phyloP scores from a whole-genome alignment of 1,140 invertebrate genomes.

The Papilio dardanus region DNA sequence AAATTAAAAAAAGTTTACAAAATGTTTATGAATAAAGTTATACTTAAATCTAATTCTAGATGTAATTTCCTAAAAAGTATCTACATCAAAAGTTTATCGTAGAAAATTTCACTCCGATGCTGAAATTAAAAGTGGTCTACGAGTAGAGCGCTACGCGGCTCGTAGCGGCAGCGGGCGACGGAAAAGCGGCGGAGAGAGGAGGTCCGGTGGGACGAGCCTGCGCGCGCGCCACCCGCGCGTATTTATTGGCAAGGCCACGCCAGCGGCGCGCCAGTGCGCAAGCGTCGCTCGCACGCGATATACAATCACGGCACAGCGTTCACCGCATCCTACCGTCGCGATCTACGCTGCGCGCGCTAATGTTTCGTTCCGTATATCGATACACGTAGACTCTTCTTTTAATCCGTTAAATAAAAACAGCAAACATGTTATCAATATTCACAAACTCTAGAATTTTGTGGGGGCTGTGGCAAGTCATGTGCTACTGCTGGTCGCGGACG shows the following conservation, averaged over 20 bases:
- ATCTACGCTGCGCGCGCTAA: conserved; percentile 65
- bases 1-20: neutral
- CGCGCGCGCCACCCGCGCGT: conserved; percentile 69
- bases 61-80: neutral
- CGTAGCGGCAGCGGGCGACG: conserved; percentile 60
- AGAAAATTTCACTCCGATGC: conserved; percentile 4
- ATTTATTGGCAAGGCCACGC: conserved; percentile 81
- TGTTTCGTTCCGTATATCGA: conserved; percentile 62
- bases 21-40: neutral
- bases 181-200: conserved; percentile 75
- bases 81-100: neutral
- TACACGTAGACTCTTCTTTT: conserved; percentile 50
- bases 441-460: conserved; percentile 73
- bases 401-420: conserved; percentile 49
- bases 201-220: conserved; percentile 75
- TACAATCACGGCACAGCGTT: conserved; percentile 66
- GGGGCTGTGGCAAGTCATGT: conserved; percentile 69
- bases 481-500: conserved; percentile 65
- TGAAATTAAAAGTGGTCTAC: conserved; percentile 62
- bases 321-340: conserved; percentile 57
- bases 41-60: neutral
- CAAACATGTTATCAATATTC: conserved; percentile 69
- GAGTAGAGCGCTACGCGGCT: conserved; percentile 62
- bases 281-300: conserved; percentile 71
- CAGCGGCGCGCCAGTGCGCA: conserved; percentile 76